These are phyloP conservation scores for Zaprionus nigranus DNA, from an alignment of 1,140 invertebrate genomes.

Conservation along the genomic window DNA sequence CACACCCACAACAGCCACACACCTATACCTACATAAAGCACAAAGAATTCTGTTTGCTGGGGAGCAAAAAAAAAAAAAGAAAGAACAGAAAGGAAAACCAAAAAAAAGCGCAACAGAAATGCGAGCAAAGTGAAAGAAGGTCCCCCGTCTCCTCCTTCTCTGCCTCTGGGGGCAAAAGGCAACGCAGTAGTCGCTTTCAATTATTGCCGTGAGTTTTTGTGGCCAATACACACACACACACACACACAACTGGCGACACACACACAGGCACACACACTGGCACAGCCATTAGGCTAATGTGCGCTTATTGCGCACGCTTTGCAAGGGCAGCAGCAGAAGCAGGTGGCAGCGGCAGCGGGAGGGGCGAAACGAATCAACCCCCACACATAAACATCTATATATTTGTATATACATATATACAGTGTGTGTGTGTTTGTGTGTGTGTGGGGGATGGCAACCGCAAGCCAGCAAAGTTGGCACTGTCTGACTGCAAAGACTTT, in stretches of 20 bases:
- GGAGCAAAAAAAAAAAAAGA: constrained; percentile 4
- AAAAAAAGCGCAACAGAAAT: constrained; percentile 54
- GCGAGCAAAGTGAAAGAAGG: constrained; percentile 36
- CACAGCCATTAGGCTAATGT: constrained; percentile 78
- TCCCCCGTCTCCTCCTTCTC: neutral
- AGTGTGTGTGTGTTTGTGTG: neutral
- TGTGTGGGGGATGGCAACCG: constrained; percentile 35
- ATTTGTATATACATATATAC: neutral
- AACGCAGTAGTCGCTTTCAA: constrained; percentile 58
- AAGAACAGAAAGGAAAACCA: constrained; percentile 10
- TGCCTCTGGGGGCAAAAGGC: constrained; percentile 22
- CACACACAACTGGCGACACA: constrained; percentile 9
- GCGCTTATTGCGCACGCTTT: constrained; percentile 81
- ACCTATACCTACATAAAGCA: constrained; percentile 21
- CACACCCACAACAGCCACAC: constrained; percentile 28
- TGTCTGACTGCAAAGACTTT: constrained; percentile 55
- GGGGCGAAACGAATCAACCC: constrained; percentile 28
- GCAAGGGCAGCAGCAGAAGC: constrained; percentile 50
- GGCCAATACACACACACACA: constrained; percentile 53
- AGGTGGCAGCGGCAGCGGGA: constrained; percentile 46
- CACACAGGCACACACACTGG: constrained; percentile 41
- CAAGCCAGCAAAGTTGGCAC: constrained; percentile 57
- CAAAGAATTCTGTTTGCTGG: constrained; percentile 24
- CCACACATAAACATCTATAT: constrained; percentile 2
- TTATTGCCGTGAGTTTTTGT: constrained; percentile 55